Conservation (phyloP, 1,140 invertebrate genomes). For the Eufriesea mexicana region DNA sequence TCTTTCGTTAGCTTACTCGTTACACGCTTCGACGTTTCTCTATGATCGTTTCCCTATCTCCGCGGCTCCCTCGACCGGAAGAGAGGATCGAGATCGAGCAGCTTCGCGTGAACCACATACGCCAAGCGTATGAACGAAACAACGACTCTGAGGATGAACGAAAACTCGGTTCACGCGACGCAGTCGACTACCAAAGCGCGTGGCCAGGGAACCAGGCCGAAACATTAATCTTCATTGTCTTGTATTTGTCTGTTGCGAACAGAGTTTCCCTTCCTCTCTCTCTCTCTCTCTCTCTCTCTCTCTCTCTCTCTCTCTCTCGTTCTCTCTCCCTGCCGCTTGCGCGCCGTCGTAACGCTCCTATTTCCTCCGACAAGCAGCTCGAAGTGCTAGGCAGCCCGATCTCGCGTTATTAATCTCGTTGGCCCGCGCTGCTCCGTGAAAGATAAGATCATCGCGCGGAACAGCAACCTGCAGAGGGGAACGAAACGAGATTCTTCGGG, state of each 20-base stretch:
- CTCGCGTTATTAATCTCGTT: constrained; percentile 70
- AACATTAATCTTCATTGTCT: constrained; percentile 78
- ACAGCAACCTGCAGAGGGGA: constrained; percentile 34
- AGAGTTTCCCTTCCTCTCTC: constrained; percentile 19
- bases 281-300: not conserved
- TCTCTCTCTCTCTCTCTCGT: not conserved
- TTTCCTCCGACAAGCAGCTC: constrained; percentile 37
- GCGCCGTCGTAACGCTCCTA: constrained; percentile 6
- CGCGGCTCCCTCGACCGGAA: not conserved
- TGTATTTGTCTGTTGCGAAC: constrained; percentile 71
- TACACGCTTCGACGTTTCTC: not conserved
- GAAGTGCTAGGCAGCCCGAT: constrained; percentile 39
- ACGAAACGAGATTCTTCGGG: constrained; percentile 8
- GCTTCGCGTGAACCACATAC: not conserved
- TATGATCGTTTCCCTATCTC: not conserved
- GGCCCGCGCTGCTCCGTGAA: constrained; percentile 27
- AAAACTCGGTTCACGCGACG: constrained; percentile 59
- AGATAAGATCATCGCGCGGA: constrained; percentile 63
- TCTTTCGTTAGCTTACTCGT: too few species aligned
- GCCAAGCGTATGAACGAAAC: too few species aligned
- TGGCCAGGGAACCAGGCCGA: constrained; percentile 44
- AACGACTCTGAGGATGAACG: constrained; percentile 38
- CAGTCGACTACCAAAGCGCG: constrained; percentile 19
- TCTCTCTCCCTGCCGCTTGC: not conserved
- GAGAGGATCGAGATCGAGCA: not conserved